These are phyloP conservation scores for Umimayanthus chanpuru DNA, from an alignment of 92 coral and sea anemone genomes.

Conservation along the genomic window DNA sequence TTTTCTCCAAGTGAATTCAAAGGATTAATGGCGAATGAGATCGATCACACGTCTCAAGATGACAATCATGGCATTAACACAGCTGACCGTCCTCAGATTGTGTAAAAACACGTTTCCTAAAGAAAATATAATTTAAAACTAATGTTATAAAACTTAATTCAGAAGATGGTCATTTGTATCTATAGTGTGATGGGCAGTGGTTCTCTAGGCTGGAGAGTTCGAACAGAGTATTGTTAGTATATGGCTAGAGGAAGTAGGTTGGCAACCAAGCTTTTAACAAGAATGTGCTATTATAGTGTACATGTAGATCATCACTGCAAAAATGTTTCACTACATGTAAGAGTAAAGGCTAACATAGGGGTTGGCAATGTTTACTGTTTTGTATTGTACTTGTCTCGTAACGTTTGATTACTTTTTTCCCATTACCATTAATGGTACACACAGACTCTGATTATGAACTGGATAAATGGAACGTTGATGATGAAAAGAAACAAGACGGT, in stretches of 20 bases:
- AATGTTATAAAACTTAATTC: too few species aligned
- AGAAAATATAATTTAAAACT: too few species aligned
- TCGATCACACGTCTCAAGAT: too few species aligned
- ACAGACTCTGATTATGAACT: slow-evolving; percentile 85
- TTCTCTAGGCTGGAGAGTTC: too few species aligned
- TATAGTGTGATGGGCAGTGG: too few species aligned
- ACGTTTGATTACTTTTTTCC: background rate
- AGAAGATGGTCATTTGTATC: too few species aligned
- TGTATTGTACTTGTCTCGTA: background rate
- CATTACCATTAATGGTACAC: background rate
- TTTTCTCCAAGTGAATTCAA: too few species aligned
- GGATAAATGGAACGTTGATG: slow-evolving; percentile 89
- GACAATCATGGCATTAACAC: too few species aligned
- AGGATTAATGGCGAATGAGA: too few species aligned
- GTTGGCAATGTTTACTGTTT: background rate
- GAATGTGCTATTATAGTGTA: background rate
- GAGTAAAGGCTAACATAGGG: background rate
- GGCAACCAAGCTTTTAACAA: background rate
- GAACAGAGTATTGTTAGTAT: too few species aligned
- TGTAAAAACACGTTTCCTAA: too few species aligned
- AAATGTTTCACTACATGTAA: background rate
- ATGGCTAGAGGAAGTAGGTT: background rate
- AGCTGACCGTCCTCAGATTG: too few species aligned
- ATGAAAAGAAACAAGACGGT: slow-evolving; percentile 82
- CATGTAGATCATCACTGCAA: background rate